Evolutionary conservation across 2,113 vertebrate species (phyloP).

Genomic region (Boleophthalmus pectinirostris): DNA sequence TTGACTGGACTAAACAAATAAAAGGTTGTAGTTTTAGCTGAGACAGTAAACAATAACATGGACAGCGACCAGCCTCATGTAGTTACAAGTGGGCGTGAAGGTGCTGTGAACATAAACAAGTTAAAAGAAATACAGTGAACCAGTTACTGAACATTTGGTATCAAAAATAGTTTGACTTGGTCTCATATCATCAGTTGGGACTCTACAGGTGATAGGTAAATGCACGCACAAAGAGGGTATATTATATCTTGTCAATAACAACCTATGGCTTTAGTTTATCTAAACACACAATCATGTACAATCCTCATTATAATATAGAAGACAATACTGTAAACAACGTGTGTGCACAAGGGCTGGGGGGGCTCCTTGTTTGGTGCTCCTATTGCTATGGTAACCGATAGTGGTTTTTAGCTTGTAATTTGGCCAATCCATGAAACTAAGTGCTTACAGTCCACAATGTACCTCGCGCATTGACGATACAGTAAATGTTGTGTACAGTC

Average conservation of each 20-base stretch:
- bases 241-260: slow-evolving; percentile 73
- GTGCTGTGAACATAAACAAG: slow-evolving; percentile 66
- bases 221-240: slow-evolving; percentile 79
- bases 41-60: slow-evolving; percentile 78
- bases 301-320: slow-evolving; percentile 42
- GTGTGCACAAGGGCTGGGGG: slow-evolving; percentile 33
- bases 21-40: slow-evolving; percentile 75
- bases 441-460: slow-evolving; percentile 52
- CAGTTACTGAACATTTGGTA: slow-evolving; percentile 75
- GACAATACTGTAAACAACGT: slow-evolving; percentile 73
- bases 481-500: slow-evolving; percentile 48
- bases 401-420: slow-evolving; percentile 58
- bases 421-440: slow-evolving; percentile 63
- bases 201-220: slow-evolving; percentile 77
- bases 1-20: slow-evolving; percentile 76
- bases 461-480: slow-evolving; percentile 38
- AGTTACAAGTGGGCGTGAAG: slow-evolving; percentile 72
- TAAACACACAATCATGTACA: slow-evolving; percentile 81
- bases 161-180: slow-evolving; percentile 95
- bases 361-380: slow-evolving; percentile 46
- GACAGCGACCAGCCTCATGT: slow-evolving; percentile 59
- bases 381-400: slow-evolving; percentile 73
- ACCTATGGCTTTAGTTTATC: slow-evolving; percentile 88
- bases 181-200: slow-evolving; percentile 84
- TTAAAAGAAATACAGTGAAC: slow-evolving; percentile 32